These are phyloP conservation scores for Hippocampus barbouri DNA, from an alignment of 2,113 vertebrate genomes.

Conservation along the genomic window DNA sequence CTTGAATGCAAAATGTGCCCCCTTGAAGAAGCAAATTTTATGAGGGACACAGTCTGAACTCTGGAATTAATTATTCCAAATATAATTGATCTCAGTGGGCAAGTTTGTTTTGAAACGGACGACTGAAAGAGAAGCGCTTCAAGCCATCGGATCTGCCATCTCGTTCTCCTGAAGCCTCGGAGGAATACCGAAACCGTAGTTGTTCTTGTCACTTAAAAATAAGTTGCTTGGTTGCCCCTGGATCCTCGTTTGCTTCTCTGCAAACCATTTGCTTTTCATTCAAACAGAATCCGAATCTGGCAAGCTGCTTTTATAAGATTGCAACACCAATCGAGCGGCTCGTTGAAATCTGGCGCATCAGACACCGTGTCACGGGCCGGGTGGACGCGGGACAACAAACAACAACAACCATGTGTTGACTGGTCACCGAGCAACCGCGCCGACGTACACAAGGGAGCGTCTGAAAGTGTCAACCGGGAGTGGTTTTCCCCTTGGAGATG, in stretches of 20 bases:
- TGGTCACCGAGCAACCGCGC: conserved; percentile 25
- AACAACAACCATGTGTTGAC: conserved; percentile 51
- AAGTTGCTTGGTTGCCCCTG: conserved; percentile 24
- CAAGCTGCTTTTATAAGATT: conserved; percentile 67
- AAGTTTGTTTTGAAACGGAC: background rate
- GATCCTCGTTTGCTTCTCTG: conserved; percentile 61
- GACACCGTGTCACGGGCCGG: conserved; percentile 41
- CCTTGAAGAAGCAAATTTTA: background rate
- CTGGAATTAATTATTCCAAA: background rate
- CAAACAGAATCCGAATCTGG: conserved; percentile 74
- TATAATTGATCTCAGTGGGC: background rate
- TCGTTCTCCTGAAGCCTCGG: conserved; percentile 6
- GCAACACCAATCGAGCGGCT: conserved; percentile 77
- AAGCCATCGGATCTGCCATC: background rate
- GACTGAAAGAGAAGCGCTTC: background rate
- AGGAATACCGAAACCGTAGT: background rate
- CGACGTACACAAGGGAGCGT: conserved; percentile 34
- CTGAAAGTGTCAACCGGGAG: conserved; percentile 41
- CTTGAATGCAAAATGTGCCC: background rate
- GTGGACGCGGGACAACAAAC: conserved; percentile 33
- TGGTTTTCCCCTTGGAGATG: conserved; percentile 36
- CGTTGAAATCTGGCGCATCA: conserved; percentile 77
- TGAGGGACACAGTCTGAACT: background rate
- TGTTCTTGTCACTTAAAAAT: conserved; percentile 23
- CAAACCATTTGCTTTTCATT: conserved; percentile 86